These are phyloP conservation scores for Drosophila ficusphila DNA, from an alignment of 1,140 invertebrate species.

Conservation along the genomic window DNA sequence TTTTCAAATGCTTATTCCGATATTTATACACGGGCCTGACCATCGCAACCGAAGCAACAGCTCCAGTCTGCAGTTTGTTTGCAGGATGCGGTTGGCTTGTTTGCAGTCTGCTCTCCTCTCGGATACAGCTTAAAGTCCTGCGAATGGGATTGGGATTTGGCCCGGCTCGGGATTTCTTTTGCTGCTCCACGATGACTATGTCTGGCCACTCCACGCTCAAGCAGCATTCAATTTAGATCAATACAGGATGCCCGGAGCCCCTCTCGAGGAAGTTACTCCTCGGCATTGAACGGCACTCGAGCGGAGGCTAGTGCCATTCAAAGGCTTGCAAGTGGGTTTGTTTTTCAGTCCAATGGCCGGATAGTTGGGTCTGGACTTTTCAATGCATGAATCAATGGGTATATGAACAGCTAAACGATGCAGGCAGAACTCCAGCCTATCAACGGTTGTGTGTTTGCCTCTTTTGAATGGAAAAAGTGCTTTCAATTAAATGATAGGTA, in stretches of 20 bases:
- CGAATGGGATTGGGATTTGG: conserved; percentile 12
- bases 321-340: conserved; percentile 58
- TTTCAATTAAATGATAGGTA: conserved; percentile 5
- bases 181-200: conserved; percentile 10
- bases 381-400: conserved; percentile 10
- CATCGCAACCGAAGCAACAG: conserved; percentile 43
- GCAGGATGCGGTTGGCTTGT: conserved; percentile 72
- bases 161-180: conserved; percentile 5
- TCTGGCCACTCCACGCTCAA: conserved; percentile 42
- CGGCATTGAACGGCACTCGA: conserved; percentile 63
- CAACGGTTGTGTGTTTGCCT: background rate
- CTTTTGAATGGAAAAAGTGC: background rate
- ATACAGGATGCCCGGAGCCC: conserved; percentile 31
- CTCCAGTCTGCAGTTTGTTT: conserved; percentile 56
- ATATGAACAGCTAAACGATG: conserved; percentile 41
- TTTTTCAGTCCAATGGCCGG: conserved; percentile 57
- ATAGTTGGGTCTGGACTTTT: conserved; percentile 4
- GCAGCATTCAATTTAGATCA: conserved; percentile 76
- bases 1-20: conserved; percentile 78
- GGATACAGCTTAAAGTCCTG: conserved; percentile 26
- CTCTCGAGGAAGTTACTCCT: conserved; percentile 50
- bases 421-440: conserved; percentile 2
- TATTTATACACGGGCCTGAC: conserved; percentile 73
- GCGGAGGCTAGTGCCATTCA: conserved; percentile 56
- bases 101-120: conserved; percentile 42